A percentile compares a stretch with the other conserved stretches of the same genome.
These are phyloP conservation scores for Leucozona laternaria DNA, from an alignment of 2,888 invertebrate genomes.

Conservation along the genomic window DNA sequence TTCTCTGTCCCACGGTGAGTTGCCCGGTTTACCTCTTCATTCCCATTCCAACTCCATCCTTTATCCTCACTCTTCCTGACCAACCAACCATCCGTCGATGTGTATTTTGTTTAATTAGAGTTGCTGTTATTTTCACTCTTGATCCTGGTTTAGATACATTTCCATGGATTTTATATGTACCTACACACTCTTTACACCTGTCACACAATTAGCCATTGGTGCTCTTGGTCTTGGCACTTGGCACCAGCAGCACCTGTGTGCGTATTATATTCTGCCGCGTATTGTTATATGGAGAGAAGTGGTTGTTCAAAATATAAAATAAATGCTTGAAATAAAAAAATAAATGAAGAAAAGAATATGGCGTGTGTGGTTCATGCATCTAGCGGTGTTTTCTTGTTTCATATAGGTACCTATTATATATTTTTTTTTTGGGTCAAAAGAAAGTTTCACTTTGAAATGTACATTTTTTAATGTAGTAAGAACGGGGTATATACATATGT, in stretches of 20 bases:
- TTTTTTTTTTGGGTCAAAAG: constrained; percentile 67
- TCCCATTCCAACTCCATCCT: neutral
- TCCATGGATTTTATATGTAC: constrained; percentile 64
- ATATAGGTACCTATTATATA: neutral
- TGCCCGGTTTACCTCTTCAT: constrained; percentile 23
- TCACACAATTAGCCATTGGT: constrained; percentile 77
- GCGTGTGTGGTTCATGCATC: constrained; percentile 67
- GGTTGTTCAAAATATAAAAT: constrained; percentile 52
- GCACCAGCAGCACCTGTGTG: constrained; percentile 76
- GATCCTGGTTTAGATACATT: constrained; percentile 73
- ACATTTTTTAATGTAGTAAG: constrained; percentile 16
- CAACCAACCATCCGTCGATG: constrained; percentile 37
- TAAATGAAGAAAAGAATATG: constrained; percentile 60
- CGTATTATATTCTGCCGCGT: constrained; percentile 50
- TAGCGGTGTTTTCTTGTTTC: constrained; percentile 52
- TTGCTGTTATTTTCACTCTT: constrained; percentile 70
- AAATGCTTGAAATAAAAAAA: constrained; percentile 32
- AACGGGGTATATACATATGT: no score
- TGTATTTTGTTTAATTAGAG: constrained; percentile 72
- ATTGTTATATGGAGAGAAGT: constrained; percentile 41
- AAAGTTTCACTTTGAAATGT: constrained; percentile 63
- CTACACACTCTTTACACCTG: constrained; percentile 67
- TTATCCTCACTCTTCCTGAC: constrained; percentile 24
- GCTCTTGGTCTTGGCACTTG: constrained; percentile 66
- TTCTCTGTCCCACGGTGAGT: constrained; percentile 53